Evolutionary conservation across 2,113 vertebrate genomes (phyloP), one percentile per base, ranked within the genome.

Genomic region (Rynchops niger): DNA sequence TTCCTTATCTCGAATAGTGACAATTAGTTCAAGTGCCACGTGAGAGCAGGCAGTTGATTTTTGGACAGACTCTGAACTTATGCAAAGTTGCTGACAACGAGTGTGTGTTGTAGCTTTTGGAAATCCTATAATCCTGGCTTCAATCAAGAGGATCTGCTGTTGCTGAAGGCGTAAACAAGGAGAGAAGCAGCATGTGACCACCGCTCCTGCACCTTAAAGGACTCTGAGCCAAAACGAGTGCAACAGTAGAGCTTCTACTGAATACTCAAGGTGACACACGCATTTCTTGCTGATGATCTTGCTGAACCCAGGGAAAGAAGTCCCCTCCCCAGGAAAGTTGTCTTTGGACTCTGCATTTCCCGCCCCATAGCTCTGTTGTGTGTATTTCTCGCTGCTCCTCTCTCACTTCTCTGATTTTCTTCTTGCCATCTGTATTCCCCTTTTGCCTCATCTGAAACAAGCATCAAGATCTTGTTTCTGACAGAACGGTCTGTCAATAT

Each of bases 61-160:
- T 88, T 96, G 95, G 94, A 95, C 71, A 81, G 91, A n/a, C 74
- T 88, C 87, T 83, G 84, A 96, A 95, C 71, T 90, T 80, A 74
- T 74, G 82, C 95, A 90, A 96, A 96, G 95, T 96, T 91, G 87
- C 94, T 95, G 94, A 97, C 91, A 93, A 96, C 2, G 7, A 90
- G 55, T 77, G 70, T 50, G 63, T 81, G 66, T 91, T 95, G 93
- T 90, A 93, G 94, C 96, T 96, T 95, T 97, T 97, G 89, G 93
- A 97, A 97, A 96, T 97, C 93, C 94, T 96, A 81, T 90, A 96
- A 97, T 97, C 84, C 96, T 96, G 94, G 84, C 91, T 97, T 96
- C 96, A 94, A 66, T 97, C 93, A 93, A 94, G 74, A 93, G 71
- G 87, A 95, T 95, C 89, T 95, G 94, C 89, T 93, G 67, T 96